Evolutionary conservation across 2,797 vertebrate species (phyloP), one percentile per base, ranked within the genome.

Genomic region (Thaleichthys pacificus): DNA sequence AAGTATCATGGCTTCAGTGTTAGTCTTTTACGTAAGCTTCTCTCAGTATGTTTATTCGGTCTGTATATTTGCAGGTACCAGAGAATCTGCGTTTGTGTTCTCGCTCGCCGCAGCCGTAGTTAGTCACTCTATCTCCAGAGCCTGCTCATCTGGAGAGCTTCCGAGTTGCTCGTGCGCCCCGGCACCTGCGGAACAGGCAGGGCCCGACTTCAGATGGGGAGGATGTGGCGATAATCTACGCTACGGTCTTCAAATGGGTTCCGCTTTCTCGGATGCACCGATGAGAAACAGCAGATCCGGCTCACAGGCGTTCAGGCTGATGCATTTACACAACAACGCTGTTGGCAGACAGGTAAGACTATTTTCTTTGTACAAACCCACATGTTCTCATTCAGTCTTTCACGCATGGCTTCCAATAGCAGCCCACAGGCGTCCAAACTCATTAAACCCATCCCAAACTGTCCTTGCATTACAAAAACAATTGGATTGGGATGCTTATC

Each of bases 151-250:
- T 0, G 93, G 93, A 0, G 86, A 92, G 47, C 75, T 94, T 3
- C 92, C 92, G 0, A 90, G 85, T 6, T 94, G 93, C 68, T 93
- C 93, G 51, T 94, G 93, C 0, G 86, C 88, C 0, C 66, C 91
- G 0, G 3, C 77, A 0, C 92, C 92, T 6, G 57, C 89, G 0
- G 92, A 93, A 70, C 85, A 83, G 73, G 85, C 93, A 0, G 74
- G 77, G 1, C 87, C 88, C 0, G 87, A 80, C 38, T 92, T 92
- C 84, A 84, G 90, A 2, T 94, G 93, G 93, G 93, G 93, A 0
- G 93, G 93, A 71, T 94, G 93, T 0, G 92, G 92, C 2, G 93
- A 94, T 82, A 93, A 94, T 76, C 77, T 94, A 2, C 80, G 56
- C 69, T 93, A 91, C 1, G 93, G 93, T 12, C 90, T 94, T 67